Percentiles rank a stretch among this genome's conserved stretches.
phyloP scores from a whole-genome alignment of 1,140 invertebrate genomes.

The Lepidurus packardi region DNA sequence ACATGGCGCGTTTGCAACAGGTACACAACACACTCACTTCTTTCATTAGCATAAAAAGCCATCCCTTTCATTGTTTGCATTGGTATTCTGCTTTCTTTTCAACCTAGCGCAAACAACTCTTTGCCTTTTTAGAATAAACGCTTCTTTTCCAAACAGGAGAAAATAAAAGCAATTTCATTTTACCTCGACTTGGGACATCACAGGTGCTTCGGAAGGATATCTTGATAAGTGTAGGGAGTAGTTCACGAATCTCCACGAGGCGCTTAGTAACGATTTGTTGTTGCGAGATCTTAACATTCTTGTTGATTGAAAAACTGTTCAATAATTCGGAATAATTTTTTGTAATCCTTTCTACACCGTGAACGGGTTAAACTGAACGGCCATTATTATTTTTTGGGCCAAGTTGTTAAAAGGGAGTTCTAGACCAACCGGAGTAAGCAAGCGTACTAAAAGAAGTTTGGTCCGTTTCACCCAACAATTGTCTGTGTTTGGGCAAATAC shows the following conservation, averaged over 20 bases:
- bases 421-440: not conserved
- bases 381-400: not conserved
- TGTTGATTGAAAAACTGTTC: not conserved
- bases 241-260: conserved; percentile 21
- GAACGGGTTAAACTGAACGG: not conserved
- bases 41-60: not conserved
- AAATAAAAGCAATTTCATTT: not conserved
- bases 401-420: not conserved
- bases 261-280: not conserved
- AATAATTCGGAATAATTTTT: not conserved
- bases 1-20: not conserved
- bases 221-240: not conserved
- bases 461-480: not conserved
- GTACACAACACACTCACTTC: not conserved
- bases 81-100: not conserved
- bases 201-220: not conserved
- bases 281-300: not conserved
- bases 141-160: not conserved
- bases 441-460: not conserved
- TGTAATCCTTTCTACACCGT: no score
- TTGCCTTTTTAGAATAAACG: not conserved
- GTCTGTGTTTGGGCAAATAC: not conserved
- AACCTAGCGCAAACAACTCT: not conserved
- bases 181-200: not conserved
- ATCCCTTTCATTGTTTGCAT: not conserved